Evolutionary conservation across 2,888 invertebrate species (phyloP).

Genomic region (Drosophila kanekoi): DNA sequence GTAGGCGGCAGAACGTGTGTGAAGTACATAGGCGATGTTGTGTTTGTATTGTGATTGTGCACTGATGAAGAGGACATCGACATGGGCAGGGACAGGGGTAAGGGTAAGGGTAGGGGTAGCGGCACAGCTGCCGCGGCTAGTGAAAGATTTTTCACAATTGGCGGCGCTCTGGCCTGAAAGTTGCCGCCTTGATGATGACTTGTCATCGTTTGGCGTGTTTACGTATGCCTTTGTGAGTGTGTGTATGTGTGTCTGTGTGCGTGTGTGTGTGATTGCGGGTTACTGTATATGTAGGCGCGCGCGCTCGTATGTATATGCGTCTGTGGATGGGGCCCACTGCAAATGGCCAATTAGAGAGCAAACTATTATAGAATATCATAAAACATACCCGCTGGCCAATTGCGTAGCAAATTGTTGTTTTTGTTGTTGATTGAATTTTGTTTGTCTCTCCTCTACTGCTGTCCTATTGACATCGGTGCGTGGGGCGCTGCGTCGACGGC

Average conservation of each 20-base stretch:
- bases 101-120: conserved; percentile 28
- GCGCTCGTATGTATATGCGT: conserved; percentile 53
- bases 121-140: conserved; percentile 81
- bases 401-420: conserved; percentile 29
- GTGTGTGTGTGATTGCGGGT: conserved; percentile 15
- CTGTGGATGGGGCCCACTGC: conserved; percentile 50
- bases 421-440: conserved; percentile 19
- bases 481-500: conserved; percentile 66
- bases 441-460: conserved; percentile 45
- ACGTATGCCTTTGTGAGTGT: conserved; percentile 27
- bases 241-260: conserved; percentile 12
- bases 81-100: conserved; percentile 40
- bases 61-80: conserved; percentile 41
- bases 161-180: conserved; percentile 62
- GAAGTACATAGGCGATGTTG: conserved; percentile 76
- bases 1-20: conserved; percentile 71
- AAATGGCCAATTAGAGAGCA: conserved; percentile 60
- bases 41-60: conserved; percentile 49
- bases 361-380: conserved; percentile 41
- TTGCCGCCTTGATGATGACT: conserved; percentile 77
- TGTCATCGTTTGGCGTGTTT: conserved; percentile 65
- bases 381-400: conserved; percentile 50
- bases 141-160: conserved; percentile 81
- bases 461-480: conserved; percentile 67
- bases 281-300: conserved; percentile 54